Percentiles rank a stretch among this genome's conserved stretches.
phyloP scores from a whole-genome alignment of 2,888 invertebrate genomes.

The Choristoneura rosaceana region DNA sequence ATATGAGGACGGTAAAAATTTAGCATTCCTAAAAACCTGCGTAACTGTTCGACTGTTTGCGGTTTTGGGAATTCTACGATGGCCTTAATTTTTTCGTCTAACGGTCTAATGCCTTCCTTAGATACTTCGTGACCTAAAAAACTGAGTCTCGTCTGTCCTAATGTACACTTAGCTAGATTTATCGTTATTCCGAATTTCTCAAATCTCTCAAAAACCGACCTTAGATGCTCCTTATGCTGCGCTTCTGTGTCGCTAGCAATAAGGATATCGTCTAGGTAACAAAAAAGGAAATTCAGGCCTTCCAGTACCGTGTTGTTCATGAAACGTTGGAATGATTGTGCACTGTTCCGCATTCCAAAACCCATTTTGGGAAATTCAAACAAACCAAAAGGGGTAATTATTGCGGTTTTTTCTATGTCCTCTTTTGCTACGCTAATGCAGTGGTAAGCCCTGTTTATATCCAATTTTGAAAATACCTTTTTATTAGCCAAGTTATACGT shows the following conservation, averaged over 20 bases:
- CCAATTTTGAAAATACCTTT: not conserved
- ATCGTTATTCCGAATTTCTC: slow-evolving; percentile 37
- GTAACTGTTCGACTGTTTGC: slow-evolving; percentile 39
- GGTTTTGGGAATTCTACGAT: slow-evolving; percentile 43
- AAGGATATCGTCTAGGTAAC: slow-evolving; percentile 33
- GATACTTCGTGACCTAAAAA: slow-evolving; percentile 28
- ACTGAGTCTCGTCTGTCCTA: slow-evolving; percentile 27
- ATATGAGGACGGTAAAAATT: slow-evolving; percentile 46
- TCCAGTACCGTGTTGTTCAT: slow-evolving; percentile 43
- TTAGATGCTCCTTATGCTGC: slow-evolving; percentile 22
- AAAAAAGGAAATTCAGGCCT: slow-evolving; percentile 25
- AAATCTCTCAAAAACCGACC: slow-evolving; percentile 4
- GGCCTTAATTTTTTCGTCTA: slow-evolving; percentile 34
- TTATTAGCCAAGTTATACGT: not conserved
- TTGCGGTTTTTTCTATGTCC: slow-evolving; percentile 60
- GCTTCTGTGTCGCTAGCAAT: slow-evolving; percentile 2
- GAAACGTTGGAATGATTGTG: slow-evolving; percentile 54
- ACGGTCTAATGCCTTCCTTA: slow-evolving; percentile 19
- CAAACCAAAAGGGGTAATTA: slow-evolving; percentile 55
- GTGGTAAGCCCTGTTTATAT: slow-evolving; percentile 26
- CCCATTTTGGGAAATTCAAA: slow-evolving; percentile 55
- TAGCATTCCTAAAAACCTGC: slow-evolving; percentile 45
- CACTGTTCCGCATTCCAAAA: slow-evolving; percentile 55
- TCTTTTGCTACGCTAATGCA: slow-evolving; percentile 11
- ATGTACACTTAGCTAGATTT: slow-evolving; percentile 40